Evolutionary conservation across 1,140 invertebrate genomes (phyloP).

Genomic region (Dryas iulia): DNA sequence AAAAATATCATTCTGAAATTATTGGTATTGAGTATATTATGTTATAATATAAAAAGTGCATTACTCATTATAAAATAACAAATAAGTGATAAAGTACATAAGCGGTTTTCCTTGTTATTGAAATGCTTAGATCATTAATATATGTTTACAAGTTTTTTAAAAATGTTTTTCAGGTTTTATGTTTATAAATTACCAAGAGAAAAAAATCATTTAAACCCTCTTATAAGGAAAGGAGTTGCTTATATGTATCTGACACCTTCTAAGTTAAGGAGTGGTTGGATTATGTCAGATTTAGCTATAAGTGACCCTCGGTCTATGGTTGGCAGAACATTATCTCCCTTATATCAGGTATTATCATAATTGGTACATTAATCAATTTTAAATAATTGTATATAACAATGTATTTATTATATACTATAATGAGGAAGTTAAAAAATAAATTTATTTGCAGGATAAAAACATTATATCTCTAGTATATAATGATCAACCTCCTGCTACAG

Average conservation of each 20-base stretch:
- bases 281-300: constrained; percentile 85
- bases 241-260: constrained; percentile 88
- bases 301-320: constrained; percentile 86
- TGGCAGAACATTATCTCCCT: constrained; percentile 85
- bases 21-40: constrained; percentile 11
- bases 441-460: constrained; percentile 60
- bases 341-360: constrained; percentile 81
- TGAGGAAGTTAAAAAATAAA: background rate
- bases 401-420: too few relatives aligned
- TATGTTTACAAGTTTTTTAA: constrained; percentile 3
- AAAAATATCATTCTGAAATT: background rate
- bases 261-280: constrained; percentile 83
- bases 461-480: constrained; percentile 89
- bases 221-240: constrained; percentile 84
- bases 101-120: background rate
- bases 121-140: background rate
- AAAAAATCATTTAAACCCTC: constrained; percentile 75
- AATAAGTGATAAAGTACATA: background rate
- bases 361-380: too few relatives aligned
- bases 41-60: background rate
- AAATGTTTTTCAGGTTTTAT: constrained; percentile 86
- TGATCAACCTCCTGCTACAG: constrained; percentile 87
- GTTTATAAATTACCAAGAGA: constrained; percentile 91
- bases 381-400: too few relatives aligned
- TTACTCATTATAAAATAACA: background rate